Evolutionary conservation across 2,888 invertebrate species (phyloP).

Genomic region (Pseudococcus jackbeardsleyi): DNA sequence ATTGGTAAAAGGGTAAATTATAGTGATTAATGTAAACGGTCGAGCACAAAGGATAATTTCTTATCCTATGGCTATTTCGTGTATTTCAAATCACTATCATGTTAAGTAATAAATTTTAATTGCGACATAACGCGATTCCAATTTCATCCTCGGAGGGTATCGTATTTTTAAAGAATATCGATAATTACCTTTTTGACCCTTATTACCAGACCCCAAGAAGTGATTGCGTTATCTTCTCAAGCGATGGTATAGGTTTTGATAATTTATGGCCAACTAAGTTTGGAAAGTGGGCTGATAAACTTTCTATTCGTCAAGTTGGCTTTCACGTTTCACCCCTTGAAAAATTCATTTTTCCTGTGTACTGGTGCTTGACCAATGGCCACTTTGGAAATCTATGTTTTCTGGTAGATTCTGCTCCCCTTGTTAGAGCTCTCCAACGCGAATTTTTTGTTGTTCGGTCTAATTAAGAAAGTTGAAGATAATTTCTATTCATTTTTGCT

Average conservation of each 20-base stretch:
- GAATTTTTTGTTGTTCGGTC: no score
- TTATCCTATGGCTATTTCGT: constrained; percentile 48
- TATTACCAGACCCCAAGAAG: constrained; percentile 24
- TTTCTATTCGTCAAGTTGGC: not conserved
- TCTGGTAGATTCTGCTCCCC: no score
- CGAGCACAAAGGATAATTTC: constrained; percentile 43
- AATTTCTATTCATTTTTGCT: no score
- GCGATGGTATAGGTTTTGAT: not conserved
- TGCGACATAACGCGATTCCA: constrained; percentile 21
- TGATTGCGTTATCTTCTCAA: constrained; percentile 18
- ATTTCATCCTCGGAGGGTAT: not conserved
- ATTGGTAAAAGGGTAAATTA: constrained; percentile 45
- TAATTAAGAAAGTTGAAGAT: no score
- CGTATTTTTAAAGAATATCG: constrained; percentile 23
- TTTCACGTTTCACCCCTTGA: not conserved
- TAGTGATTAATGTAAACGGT: constrained; percentile 34
- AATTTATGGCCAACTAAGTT: constrained; percentile 20
- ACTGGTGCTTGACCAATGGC: not conserved
- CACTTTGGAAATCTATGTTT: no score
- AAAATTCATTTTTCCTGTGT: not conserved
- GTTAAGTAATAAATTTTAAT: constrained; percentile 27
- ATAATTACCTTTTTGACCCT: constrained; percentile 38
- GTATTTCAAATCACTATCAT: constrained; percentile 38
- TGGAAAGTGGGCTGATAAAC: not conserved
- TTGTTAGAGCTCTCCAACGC: no score